phyloP scores from a whole-genome alignment of 2,797 vertebrate species.

The Bucorvus abyssinicus region DNA sequence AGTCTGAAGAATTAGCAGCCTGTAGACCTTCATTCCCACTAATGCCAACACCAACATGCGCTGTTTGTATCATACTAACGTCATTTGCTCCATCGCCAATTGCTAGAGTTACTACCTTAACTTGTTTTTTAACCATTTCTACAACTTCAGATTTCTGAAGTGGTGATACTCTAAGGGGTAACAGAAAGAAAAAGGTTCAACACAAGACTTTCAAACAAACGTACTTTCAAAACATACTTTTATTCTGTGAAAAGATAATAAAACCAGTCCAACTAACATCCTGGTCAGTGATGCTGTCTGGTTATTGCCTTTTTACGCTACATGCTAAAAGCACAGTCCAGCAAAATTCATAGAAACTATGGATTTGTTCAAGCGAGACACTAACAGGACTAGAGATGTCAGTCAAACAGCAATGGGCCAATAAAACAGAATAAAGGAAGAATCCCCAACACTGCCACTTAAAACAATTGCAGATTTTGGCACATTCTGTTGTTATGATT shows the following conservation, averaged over 20 bases:
- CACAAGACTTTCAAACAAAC: neutral
- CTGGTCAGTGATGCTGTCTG: accelerated
- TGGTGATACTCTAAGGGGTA: slow-evolving; percentile 88
- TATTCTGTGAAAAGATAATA: neutral
- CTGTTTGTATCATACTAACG: slow-evolving; percentile 98
- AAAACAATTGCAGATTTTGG: neutral
- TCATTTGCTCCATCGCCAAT: slow-evolving; percentile 98
- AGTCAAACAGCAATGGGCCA: neutral
- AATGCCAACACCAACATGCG: slow-evolving; percentile 96
- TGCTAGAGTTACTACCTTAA: slow-evolving; percentile 94
- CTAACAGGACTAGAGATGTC: neutral
- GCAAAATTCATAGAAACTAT: neutral
- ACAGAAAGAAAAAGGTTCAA: neutral
- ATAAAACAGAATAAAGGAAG: neutral
- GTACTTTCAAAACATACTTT: neutral
- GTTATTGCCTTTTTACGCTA: neutral
- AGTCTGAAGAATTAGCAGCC: slow-evolving; percentile 97
- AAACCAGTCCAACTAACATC: neutral
- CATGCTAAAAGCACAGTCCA: neutral
- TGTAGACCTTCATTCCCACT: slow-evolving; percentile 98
- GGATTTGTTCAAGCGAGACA: neutral
- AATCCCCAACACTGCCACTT: neutral
- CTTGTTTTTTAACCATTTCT: slow-evolving; percentile 98
- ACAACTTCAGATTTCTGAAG: slow-evolving; percentile 99
- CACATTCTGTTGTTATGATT: neutral